Conservation (phyloP, 2,113 vertebrate genomes). For the Myanophis thanlyinensis region DNA sequence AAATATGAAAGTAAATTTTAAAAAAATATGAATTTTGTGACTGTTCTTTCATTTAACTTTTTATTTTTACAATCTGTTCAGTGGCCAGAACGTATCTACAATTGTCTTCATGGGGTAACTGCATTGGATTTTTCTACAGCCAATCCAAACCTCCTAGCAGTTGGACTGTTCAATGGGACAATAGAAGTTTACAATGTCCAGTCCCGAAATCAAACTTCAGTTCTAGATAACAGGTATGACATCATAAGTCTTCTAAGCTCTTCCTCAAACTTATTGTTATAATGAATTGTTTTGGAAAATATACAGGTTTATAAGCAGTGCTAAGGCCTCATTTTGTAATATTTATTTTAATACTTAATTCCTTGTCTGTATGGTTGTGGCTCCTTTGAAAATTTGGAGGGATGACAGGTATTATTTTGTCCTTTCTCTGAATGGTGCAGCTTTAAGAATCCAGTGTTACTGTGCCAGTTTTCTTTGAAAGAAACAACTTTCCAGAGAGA, state of each 20-base stretch:
- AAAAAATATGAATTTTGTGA: neutral
- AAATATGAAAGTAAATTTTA: neutral
- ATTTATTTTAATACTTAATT: neutral
- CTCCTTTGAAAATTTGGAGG: neutral
- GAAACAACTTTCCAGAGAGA: neutral
- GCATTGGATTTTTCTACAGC: constrained; percentile 83
- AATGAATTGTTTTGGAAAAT: neutral
- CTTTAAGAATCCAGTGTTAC: neutral
- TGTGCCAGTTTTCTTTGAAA: neutral
- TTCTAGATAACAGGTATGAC: constrained; percentile 78
- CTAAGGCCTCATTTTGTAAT: neutral
- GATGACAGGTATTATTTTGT: neutral
- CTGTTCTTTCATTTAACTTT: neutral
- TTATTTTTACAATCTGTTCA: constrained; percentile 42
- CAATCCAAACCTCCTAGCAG: constrained; percentile 77
- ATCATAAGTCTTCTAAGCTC: neutral
- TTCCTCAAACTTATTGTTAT: neutral
- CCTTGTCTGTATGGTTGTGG: neutral
- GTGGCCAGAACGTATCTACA: constrained; percentile 88
- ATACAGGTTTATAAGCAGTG: neutral
- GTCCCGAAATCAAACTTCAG: neutral
- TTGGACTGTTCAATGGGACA: constrained; percentile 76
- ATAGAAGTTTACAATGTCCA: constrained; percentile 76
- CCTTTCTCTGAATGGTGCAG: neutral
- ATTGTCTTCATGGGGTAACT: constrained; percentile 74